Evolutionary conservation across 1,140 invertebrate genomes (phyloP), one percentile per base, ranked within the genome.

Genomic region (Camponotus floridanus): DNA sequence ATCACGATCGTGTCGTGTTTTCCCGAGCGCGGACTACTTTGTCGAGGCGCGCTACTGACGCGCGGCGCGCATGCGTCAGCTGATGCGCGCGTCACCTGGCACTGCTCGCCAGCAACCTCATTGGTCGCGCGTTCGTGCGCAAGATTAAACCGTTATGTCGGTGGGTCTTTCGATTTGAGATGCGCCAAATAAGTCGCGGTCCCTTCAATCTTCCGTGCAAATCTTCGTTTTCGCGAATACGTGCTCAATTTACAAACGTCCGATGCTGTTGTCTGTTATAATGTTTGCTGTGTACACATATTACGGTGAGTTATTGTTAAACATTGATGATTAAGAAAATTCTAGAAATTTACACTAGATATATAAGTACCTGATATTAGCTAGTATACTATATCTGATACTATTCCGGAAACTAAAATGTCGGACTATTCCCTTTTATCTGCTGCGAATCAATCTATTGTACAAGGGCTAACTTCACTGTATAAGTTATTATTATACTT

Each of bases 1-100:
- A 3, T 8, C 68, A n/a, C 68, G 88, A 81, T 81, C 76, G 80
- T 36, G 13, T 86, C 39, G 70, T 71, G 57, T 90, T 74, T 85
- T 57, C n/a, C 0, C 64, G 31, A 74, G 55, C 9, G 31, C 33
- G 89, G 26, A 90, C 88, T 90, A 90, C 59, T 90, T 90, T 90
- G 55, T 87, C 3, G 5, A 9, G 39, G 61, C 76, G 85, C 3
- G 13, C 61, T 55, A 5, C 15, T 3, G 55, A 7, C 42, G 9
- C 21, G 26, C 42, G 21, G 4, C 1, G n/a, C 88, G 87, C 88
- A 73, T 5, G 87, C 86, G 84, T 6, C 33, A 1, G 0, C 0
- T 0, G n/a, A 7, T 0, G 3, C n/a, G 11, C 15, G 6, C 85
- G 87, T 65, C 88, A 89, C 62, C 87, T 89, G 15, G 11, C 7